A percentile compares a stretch with the other conserved stretches of the same genome.
Evolutionary conservation across 2,888 invertebrate genomes (phyloP).

Genomic region (Proisotoma minuta): DNA sequence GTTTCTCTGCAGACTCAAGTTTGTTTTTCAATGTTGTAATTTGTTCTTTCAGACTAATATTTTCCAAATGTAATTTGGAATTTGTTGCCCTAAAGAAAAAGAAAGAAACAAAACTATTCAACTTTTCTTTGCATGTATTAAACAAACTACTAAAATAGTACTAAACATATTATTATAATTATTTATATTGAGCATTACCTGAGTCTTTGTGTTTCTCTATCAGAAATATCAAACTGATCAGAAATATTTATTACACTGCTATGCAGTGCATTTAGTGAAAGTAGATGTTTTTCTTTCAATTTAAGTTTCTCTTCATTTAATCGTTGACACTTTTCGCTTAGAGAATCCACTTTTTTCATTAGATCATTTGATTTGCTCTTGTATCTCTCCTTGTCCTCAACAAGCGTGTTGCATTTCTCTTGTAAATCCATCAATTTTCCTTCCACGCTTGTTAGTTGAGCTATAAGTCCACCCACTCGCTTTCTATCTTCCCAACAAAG

Average conservation of each 20-base stretch:
- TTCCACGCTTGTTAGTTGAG: slow-evolving; percentile 29
- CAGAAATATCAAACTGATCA: slow-evolving; percentile 20
- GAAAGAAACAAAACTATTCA: too few species aligned
- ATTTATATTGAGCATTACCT: slow-evolving; percentile 7
- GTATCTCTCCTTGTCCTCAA: slow-evolving; percentile 13
- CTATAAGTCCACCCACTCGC: slow-evolving; percentile 31
- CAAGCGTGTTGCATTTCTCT: slow-evolving; percentile 6
- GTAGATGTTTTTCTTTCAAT: slow-evolving; percentile 18
- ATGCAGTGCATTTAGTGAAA: slow-evolving; percentile 17
- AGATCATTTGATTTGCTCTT: slow-evolving; percentile 18
- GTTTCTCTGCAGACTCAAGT: background rate
- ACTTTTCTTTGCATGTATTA: too few species aligned
- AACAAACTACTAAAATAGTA: too few species aligned
- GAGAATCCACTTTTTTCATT: slow-evolving; percentile 28
- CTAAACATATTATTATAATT: too few species aligned
- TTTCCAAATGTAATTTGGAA: background rate
- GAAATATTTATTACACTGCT: slow-evolving; percentile 24
- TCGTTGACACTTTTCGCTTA: slow-evolving; percentile 23
- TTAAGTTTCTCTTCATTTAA: slow-evolving; percentile 13
- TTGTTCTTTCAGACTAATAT: background rate
- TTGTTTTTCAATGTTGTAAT: background rate
- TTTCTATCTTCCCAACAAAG: slow-evolving; percentile 33
- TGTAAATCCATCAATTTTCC: slow-evolving; percentile 25
- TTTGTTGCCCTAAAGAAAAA: background rate
- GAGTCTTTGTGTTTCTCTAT: slow-evolving; percentile 8